These are phyloP conservation scores for Haliaeetus leucogaster DNA, from an alignment of 2,113 vertebrate species.

Conservation along the genomic window DNA sequence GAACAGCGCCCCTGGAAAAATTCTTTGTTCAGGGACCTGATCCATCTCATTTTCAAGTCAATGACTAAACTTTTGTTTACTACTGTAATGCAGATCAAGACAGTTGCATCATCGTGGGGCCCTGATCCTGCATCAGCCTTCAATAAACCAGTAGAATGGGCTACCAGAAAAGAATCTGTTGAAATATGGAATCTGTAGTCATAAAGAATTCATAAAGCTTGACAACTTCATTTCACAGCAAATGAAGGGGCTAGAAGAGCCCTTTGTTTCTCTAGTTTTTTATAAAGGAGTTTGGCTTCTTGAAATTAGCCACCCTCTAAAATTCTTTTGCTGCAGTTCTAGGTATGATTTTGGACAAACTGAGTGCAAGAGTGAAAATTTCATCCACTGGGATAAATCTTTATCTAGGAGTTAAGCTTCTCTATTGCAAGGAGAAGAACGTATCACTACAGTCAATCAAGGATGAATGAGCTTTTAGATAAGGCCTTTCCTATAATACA, in stretches of 20 bases:
- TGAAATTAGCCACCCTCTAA: neutral
- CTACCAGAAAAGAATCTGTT: neutral
- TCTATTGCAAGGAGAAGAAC: neutral
- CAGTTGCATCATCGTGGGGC: neutral
- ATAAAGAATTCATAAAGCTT: neutral
- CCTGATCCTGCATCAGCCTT: neutral
- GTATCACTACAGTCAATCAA: neutral
- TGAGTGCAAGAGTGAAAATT: neutral
- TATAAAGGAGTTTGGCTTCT: neutral
- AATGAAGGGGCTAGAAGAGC: neutral
- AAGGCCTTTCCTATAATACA: conserved; percentile 50
- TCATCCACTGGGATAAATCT: neutral
- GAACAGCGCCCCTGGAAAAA: conserved; percentile 28
- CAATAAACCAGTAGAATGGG: neutral
- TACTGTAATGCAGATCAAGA: neutral
- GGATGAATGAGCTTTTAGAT: conserved; percentile 39
- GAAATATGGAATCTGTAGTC: neutral
- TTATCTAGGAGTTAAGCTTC: conserved; percentile 35
- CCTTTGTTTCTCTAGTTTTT: neutral
- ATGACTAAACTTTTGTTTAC: neutral
- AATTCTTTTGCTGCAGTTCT: neutral
- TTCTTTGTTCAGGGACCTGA: neutral
- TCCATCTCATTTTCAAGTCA: conserved; percentile 1
- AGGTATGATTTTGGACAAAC: neutral
- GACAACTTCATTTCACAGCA: neutral